A percentile compares a stretch with the other conserved stretches of the same genome.
Conservation (phyloP, 1,140 invertebrate genomes). For the Dolichoris vasculosae region DNA sequence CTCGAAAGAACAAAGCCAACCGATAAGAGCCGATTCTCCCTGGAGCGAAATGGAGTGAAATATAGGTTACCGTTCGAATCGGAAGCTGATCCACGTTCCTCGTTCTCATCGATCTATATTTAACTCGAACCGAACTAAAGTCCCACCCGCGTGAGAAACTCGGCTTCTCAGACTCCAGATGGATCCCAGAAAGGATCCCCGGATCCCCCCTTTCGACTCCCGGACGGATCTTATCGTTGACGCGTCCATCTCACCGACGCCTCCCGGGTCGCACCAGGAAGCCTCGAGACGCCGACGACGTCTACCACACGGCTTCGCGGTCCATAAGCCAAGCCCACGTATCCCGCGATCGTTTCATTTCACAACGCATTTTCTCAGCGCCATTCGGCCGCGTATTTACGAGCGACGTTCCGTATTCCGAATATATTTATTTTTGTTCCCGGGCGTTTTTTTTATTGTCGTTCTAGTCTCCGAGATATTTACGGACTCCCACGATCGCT, state of each 20-base stretch:
- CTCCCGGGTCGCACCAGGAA: not conserved
- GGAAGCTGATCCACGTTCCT: too few relatives aligned
- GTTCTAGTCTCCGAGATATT: not conserved
- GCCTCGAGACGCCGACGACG: not conserved
- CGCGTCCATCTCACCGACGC: not conserved
- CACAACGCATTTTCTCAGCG: not conserved
- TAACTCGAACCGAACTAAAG: not conserved
- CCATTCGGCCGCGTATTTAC: conserved; percentile 12
- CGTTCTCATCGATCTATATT: not conserved
- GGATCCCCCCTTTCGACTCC: too few relatives aligned
- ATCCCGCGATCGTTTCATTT: conserved; percentile 1
- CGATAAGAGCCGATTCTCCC: too few relatives aligned
- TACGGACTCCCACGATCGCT: not conserved
- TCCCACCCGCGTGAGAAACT: not conserved
- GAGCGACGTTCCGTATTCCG: not conserved
- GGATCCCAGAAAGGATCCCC: too few relatives aligned
- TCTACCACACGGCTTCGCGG: too few relatives aligned
- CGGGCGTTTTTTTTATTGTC: not conserved
- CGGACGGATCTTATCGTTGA: too few relatives aligned
- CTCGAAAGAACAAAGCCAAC: too few relatives aligned
- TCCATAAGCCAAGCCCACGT: conserved; percentile 1
- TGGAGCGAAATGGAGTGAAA: too few relatives aligned
- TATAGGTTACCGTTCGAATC: too few relatives aligned
- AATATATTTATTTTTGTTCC: conserved; percentile 23
- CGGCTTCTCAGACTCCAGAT: too few relatives aligned